phyloP scores from a whole-genome alignment of 2,888 invertebrate genomes.

The Penaeus monodon region DNA sequence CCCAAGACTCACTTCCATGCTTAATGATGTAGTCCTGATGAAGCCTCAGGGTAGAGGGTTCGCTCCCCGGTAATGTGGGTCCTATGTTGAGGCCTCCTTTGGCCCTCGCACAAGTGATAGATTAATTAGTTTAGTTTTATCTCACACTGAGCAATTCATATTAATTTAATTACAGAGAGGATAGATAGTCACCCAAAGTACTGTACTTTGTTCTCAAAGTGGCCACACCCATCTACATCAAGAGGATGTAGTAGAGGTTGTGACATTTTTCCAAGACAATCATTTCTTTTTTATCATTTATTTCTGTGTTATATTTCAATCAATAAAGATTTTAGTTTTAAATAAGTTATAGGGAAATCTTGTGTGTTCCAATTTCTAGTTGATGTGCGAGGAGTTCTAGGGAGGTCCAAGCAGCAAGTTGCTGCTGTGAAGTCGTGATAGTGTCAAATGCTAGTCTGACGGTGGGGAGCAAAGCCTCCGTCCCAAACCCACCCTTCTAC shows the following conservation, averaged over 20 bases:
- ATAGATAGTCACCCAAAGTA: constrained; percentile 1
- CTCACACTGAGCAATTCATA: constrained; percentile 17
- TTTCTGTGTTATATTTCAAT: constrained; percentile 44
- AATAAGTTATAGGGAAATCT: constrained; percentile 42
- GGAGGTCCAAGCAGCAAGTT: constrained; percentile 44
- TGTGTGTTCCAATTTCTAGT: constrained; percentile 34
- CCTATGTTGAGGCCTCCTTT: constrained; percentile 54
- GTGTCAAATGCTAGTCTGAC: constrained; percentile 63
- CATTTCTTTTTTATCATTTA: constrained; percentile 43
- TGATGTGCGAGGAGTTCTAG: constrained; percentile 45
- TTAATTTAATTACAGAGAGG: constrained; percentile 3
- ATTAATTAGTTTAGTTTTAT: constrained; percentile 20
- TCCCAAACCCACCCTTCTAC: constrained; percentile 58
- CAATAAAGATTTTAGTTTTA: constrained; percentile 48
- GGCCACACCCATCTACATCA: constrained; percentile 61
- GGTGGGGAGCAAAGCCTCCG: constrained; percentile 60
- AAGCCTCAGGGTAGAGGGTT: constrained; percentile 61
- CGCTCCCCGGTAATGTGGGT: constrained; percentile 60
- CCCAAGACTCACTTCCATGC: constrained; percentile 46
- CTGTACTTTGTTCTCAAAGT: constrained; percentile 44
- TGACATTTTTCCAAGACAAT: constrained; percentile 59
- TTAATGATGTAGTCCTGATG: constrained; percentile 50
- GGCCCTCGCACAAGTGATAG: constrained; percentile 53
- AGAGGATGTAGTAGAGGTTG: constrained; percentile 61
- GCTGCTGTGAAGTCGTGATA: constrained; percentile 55